Conservation (phyloP, 2,797 vertebrate species). For the Hydrolagus colliei region DNA sequence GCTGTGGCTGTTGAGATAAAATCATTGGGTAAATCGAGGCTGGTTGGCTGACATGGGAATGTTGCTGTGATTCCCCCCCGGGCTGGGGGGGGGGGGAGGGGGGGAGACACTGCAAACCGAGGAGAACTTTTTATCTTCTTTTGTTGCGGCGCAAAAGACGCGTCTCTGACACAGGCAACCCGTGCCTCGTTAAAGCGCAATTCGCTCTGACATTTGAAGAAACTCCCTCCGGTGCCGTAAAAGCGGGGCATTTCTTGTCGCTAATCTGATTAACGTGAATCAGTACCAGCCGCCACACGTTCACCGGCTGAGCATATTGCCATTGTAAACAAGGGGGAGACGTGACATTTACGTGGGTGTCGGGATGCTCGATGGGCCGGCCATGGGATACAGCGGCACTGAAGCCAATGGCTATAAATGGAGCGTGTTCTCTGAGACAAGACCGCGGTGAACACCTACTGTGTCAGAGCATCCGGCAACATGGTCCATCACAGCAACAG, state of each 20-base stretch:
- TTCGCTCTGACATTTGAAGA: conserved; percentile 4
- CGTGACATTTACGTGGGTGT: conserved; percentile 45
- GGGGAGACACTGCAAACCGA: too few relatives aligned
- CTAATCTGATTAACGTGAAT: not conserved
- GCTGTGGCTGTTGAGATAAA: too few relatives aligned
- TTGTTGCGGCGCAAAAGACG: not conserved
- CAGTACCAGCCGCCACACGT: not conserved
- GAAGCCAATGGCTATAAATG: conserved; percentile 36
- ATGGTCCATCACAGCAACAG: conserved; percentile 38
- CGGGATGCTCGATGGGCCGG: conserved; percentile 38
- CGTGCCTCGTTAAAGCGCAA: not conserved
- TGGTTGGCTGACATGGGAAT: too few relatives aligned
- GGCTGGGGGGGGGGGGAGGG: too few relatives aligned
- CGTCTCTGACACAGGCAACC: too few relatives aligned
- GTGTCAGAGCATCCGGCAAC: conserved; percentile 32
- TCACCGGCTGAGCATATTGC: conserved; percentile 37
- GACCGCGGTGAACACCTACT: conserved; percentile 34
- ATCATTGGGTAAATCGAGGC: too few relatives aligned
- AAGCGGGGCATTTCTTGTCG: not conserved
- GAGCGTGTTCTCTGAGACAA: conserved; percentile 22
- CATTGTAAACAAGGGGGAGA: conserved; percentile 47
- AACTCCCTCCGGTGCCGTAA: conserved; percentile 20
- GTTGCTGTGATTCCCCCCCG: too few relatives aligned
- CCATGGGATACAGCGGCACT: conserved; percentile 43
- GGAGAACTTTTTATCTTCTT: too few relatives aligned